These are phyloP conservation scores for Sinocyclocheilus grahami DNA, from an alignment of 2,113 vertebrate genomes.

Conservation along the genomic window DNA sequence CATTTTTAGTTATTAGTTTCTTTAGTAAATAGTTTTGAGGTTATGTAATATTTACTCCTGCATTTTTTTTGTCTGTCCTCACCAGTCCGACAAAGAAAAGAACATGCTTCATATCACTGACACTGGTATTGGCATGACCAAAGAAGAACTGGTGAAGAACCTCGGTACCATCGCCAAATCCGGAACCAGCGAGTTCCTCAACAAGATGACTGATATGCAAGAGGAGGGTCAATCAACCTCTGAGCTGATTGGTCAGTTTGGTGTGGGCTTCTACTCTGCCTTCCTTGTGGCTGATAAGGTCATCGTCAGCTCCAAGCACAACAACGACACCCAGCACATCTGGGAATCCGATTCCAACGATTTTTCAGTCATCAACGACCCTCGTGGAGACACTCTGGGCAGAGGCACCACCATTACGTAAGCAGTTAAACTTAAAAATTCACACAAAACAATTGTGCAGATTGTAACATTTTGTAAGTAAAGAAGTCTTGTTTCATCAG, in stretches of 20 bases:
- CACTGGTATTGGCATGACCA: slow-evolving; percentile 97
- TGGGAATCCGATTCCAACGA: slow-evolving; percentile 98
- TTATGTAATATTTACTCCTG: neutral
- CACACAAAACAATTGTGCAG: no score
- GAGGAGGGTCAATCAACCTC: slow-evolving; percentile 92
- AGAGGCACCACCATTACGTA: slow-evolving; percentile 95
- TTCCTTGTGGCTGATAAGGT: slow-evolving; percentile 98
- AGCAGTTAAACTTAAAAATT: slow-evolving; percentile 61
- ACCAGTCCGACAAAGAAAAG: slow-evolving; percentile 96
- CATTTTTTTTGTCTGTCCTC: neutral
- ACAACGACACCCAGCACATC: slow-evolving; percentile 95
- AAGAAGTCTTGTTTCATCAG: slow-evolving; percentile 66
- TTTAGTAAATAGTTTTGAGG: neutral
- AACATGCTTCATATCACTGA: slow-evolving; percentile 98
- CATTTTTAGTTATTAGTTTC: neutral
- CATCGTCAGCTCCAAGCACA: slow-evolving; percentile 97
- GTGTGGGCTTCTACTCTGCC: slow-evolving; percentile 98
- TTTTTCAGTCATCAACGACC: slow-evolving; percentile 93
- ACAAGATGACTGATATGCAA: slow-evolving; percentile 91
- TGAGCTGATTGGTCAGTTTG: slow-evolving; percentile 97
- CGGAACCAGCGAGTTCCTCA: slow-evolving; percentile 98
- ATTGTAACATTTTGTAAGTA: neutral
- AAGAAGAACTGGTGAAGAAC: slow-evolving; percentile 94
- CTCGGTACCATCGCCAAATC: slow-evolving; percentile 98
- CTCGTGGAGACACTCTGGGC: slow-evolving; percentile 91